These are phyloP conservation scores for Adelosebastes latens DNA, from an alignment of 2,797 vertebrate genomes.

Conservation along the genomic window DNA sequence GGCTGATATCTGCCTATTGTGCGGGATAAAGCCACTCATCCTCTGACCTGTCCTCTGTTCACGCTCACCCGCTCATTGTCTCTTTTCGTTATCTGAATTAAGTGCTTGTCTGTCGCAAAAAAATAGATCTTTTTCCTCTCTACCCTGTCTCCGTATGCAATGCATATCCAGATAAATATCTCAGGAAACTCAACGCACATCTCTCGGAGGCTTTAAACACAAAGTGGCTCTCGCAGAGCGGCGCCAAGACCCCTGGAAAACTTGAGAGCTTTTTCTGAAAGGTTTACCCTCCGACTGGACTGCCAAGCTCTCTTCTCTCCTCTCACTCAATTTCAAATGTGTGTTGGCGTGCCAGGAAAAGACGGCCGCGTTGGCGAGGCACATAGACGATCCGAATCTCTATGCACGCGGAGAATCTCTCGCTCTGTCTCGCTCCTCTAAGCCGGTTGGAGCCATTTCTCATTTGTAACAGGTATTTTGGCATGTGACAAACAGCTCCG, in stretches of 20 bases:
- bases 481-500: conserved; percentile 71
- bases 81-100: conserved; percentile 52
- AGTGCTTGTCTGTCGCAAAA: conserved; percentile 27
- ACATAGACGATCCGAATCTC: conserved; percentile 13
- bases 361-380: conserved; percentile 19
- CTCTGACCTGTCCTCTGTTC: conserved; percentile 59
- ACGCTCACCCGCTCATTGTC: conserved; percentile 55
- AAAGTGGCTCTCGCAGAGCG: conserved; percentile 51
- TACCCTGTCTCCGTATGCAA: conserved; percentile 19
- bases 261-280: conserved; percentile 58
- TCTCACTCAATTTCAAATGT: conserved; percentile 47
- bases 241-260: conserved; percentile 60
- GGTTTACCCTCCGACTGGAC: conserved; percentile 36
- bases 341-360: conserved; percentile 50
- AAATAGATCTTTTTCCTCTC: conserved; percentile 23
- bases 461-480: conserved; percentile 70
- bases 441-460: conserved; percentile 55
- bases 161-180: conserved; percentile 63
- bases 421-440: background rate
- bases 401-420: background rate
- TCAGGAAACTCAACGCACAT: conserved; percentile 58
- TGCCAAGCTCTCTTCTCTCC: conserved; percentile 36
- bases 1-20: conserved; percentile 69
- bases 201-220: conserved; percentile 20
- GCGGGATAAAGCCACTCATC: conserved; percentile 58